These are phyloP conservation scores for Paralichthys olivaceus DNA, from an alignment of 2,113 vertebrate genomes.

Conservation along the genomic window DNA sequence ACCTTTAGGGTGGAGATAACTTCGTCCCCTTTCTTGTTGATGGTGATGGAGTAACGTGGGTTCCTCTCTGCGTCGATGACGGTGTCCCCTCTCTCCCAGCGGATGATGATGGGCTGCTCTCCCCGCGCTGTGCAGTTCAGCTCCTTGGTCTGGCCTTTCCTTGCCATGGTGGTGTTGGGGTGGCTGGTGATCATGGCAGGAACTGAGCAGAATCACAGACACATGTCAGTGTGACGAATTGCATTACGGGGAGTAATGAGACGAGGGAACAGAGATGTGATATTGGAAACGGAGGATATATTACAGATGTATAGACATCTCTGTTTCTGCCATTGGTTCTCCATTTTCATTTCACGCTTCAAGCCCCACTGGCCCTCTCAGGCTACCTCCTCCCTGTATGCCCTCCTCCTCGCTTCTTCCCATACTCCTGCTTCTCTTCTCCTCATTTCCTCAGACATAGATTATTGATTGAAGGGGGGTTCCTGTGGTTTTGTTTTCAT, in stretches of 20 bases:
- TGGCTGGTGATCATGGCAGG: conserved; percentile 99
- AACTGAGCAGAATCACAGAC: conserved; percentile 81
- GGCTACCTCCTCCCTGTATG: conserved; percentile 38
- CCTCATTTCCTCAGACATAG: conserved; percentile 59
- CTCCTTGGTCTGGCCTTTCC: conserved; percentile 97
- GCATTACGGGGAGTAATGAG: conserved; percentile 60
- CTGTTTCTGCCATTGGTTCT: conserved; percentile 58
- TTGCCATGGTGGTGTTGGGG: conserved; percentile 98
- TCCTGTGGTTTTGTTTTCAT: conserved; percentile 86
- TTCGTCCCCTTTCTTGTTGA: conserved; percentile 96
- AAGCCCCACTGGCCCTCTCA: conserved; percentile 54
- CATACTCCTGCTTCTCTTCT: conserved; percentile 40
- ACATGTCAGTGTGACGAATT: conserved; percentile 53
- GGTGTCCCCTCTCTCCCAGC: conserved; percentile 98
- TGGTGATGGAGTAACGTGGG: conserved; percentile 93
- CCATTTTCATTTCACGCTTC: conserved; percentile 76
- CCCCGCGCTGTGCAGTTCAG: conserved; percentile 96
- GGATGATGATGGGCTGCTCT: conserved; percentile 98
- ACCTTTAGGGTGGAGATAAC: conserved; percentile 98
- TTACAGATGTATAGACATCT: conserved; percentile 72
- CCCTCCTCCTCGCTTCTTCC: conserved; percentile 35
- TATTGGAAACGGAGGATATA: conserved; percentile 54
- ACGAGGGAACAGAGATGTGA: conserved; percentile 44
- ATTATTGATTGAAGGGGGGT: conserved; percentile 79
- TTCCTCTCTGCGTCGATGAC: conserved; percentile 97